These are phyloP conservation scores for Palythoa caribaeorum DNA, from an alignment of 92 coral and sea anemone species.

Conservation along the genomic window DNA sequence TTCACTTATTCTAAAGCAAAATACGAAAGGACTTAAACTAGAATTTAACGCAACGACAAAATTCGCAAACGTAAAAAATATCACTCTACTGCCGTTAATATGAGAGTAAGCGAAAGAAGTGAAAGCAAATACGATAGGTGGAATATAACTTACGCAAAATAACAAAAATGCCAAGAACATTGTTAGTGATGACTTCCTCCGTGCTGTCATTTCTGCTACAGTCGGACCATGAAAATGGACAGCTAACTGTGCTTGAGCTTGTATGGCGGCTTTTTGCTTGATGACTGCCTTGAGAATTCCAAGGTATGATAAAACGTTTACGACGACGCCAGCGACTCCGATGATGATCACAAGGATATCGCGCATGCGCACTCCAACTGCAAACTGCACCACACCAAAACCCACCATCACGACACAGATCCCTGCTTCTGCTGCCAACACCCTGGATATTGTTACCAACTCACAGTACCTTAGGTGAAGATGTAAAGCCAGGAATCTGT, in stretches of 20 bases:
- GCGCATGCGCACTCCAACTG: background rate
- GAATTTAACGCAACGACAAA: constrained; percentile 11
- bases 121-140: background rate
- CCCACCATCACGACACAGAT: no score
- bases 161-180: background rate
- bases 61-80: constrained; percentile 11
- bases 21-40: constrained; percentile 15
- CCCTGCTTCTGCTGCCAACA: no score
- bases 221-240: background rate
- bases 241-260: background rate
- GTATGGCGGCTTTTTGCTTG: background rate
- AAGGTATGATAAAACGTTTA: background rate
- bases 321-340: background rate
- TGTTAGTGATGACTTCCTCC: background rate
- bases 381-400: no score
- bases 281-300: background rate
- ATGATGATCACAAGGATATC: background rate
- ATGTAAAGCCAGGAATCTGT: no score
- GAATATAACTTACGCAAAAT: background rate
- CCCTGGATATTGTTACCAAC: no score
- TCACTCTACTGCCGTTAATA: background rate
- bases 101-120: background rate
- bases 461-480: no score
- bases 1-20: constrained; percentile 8
- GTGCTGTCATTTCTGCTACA: background rate